These are phyloP conservation scores for Poeciliopsis prolifica DNA, from an alignment of 2,113 vertebrate genomes.

Conservation along the genomic window DNA sequence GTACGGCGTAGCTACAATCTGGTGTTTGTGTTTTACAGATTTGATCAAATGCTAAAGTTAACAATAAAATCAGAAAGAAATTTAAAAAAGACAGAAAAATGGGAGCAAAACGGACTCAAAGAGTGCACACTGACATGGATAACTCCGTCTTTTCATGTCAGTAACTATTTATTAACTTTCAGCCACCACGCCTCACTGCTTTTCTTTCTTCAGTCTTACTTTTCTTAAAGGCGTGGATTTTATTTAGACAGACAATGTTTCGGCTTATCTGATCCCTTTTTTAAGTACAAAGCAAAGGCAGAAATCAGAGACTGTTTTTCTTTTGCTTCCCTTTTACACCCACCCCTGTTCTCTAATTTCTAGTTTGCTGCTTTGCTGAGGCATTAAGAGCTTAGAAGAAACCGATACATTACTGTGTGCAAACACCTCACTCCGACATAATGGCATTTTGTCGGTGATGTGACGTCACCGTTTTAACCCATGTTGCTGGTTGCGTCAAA, in stretches of 20 bases:
- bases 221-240: no score
- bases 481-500: no score
- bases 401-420: not conserved
- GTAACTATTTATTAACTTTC: no score
- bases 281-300: not conserved
- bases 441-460: not conserved
- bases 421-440: not conserved
- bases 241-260: not conserved
- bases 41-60: not conserved
- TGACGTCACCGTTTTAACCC: not conserved
- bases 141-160: not conserved
- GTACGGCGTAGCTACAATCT: not conserved
- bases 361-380: not conserved
- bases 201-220: no score
- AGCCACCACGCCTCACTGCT: no score
- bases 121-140: no score
- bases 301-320: not conserved
- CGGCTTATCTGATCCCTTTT: no score
- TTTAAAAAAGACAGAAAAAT: not conserved
- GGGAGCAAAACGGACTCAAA: no score
- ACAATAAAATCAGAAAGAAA: not conserved
- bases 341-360: not conserved
- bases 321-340: not conserved
- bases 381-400: not conserved
- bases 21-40: conserved; percentile 8